Conservation (phyloP, 2,888 invertebrate species). For the Patella depressa region DNA sequence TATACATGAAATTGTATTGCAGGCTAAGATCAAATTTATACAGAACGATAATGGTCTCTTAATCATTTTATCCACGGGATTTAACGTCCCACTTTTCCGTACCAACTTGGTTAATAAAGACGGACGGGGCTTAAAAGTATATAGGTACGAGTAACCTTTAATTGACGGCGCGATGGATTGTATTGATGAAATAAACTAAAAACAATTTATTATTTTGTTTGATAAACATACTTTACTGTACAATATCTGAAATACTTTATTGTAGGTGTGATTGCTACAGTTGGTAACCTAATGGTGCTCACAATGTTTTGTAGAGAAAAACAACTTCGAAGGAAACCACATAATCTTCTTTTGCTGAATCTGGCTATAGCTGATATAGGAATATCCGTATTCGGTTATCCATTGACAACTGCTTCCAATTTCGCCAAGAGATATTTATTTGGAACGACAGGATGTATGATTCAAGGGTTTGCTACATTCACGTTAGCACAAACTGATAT, state of each 20-base stretch:
- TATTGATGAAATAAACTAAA: too few species aligned
- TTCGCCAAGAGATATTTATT: slow-evolving; percentile 15
- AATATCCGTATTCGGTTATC: slow-evolving; percentile 16
- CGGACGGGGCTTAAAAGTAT: too few species aligned
- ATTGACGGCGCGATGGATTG: too few species aligned
- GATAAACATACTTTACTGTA: too few species aligned
- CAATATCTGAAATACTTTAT: not conserved
- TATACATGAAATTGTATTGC: too few species aligned
- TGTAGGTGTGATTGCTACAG: slow-evolving; percentile 19
- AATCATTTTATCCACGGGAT: too few species aligned
- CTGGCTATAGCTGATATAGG: slow-evolving; percentile 19
- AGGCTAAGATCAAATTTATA: too few species aligned
- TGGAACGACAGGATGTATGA: slow-evolving; percentile 23
- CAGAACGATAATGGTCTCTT: too few species aligned
- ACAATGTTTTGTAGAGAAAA: slow-evolving; percentile 8
- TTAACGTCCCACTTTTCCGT: too few species aligned
- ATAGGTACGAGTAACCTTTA: too few species aligned
- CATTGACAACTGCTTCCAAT: slow-evolving; percentile 17
- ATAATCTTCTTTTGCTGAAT: slow-evolving; percentile 22
- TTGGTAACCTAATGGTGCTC: slow-evolving; percentile 14
- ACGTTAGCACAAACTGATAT: slow-evolving; percentile 33
- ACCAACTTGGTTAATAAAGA: too few species aligned
- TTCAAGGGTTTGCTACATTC: slow-evolving; percentile 38
- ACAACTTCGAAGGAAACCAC: slow-evolving; percentile 14
- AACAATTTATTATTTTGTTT: too few species aligned